Evolutionary conservation across 2,113 vertebrate species (phyloP).

Genomic region (Theristicus caerulescens): DNA sequence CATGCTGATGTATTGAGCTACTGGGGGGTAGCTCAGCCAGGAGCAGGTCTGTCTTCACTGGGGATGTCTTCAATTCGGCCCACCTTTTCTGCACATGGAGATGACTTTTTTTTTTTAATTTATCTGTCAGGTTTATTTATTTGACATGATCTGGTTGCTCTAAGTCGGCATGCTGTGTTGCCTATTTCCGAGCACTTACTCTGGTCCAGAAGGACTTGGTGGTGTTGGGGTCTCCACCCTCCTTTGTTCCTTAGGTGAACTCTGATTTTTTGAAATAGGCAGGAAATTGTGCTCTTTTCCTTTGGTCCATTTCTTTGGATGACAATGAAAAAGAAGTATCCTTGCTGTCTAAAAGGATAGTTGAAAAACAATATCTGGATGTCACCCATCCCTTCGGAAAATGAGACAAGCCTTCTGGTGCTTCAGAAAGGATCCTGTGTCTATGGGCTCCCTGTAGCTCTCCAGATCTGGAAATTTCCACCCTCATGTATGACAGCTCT

Average conservation of each 20-base stretch:
- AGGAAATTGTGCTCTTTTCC: slow-evolving; percentile 47
- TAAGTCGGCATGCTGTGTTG: neutral
- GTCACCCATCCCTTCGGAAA: neutral
- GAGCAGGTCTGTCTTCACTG: neutral
- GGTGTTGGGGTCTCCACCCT: neutral
- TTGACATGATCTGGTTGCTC: neutral
- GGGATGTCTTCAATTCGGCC: neutral
- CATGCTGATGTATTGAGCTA: neutral
- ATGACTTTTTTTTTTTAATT: neutral
- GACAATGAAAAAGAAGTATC: neutral
- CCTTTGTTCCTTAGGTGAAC: slow-evolving; percentile 43
- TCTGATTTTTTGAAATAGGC: slow-evolving; percentile 14
- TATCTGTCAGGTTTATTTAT: neutral
- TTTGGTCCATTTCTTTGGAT: slow-evolving; percentile 18
- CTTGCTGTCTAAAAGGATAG: neutral
- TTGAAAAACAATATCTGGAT: slow-evolving; percentile 49
- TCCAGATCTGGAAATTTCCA: neutral
- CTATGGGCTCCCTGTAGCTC: neutral
- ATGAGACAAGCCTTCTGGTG: neutral
- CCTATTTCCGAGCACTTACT: neutral
- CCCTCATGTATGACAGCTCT: neutral
- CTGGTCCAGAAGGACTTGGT: neutral
- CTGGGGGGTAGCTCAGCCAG: neutral
- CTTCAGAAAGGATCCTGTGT: neutral
- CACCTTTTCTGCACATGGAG: neutral